Base-by-base conservation (phyloP, 2,888 invertebrate species). In the Pachliopta kotzebuea region DNA sequence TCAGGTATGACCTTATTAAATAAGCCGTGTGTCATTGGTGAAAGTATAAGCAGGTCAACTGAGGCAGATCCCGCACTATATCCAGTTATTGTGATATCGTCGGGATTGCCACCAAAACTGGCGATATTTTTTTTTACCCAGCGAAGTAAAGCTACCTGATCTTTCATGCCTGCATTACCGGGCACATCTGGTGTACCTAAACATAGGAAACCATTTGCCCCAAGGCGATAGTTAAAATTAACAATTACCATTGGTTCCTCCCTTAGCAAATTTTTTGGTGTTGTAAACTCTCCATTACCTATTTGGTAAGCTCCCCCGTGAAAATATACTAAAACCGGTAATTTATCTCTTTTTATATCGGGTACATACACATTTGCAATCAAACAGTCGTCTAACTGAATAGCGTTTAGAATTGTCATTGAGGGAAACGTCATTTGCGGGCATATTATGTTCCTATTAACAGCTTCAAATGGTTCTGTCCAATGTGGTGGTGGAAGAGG, bases 281-380 rank as follows among this genome's bases (percentile, higher is more conserved):
- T 61, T 2, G n/a, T 20, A 9, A 53, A 65, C 62, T 80, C 72
- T 2, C 86, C 84, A 42, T 68, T 72, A 6, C 87, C 88, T 2
- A 73, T 61, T 72, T 84, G 79, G 63, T 80, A 90, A 2, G 79
- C 86, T 4, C 92, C 91, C 21, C 90, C 90, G 63, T 92, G 92
- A 2, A 91, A 73, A 54, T 78, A 74, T 18, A 90, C 84, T 54
- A 89, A 68, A 0, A 91, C 91, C 3, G 91, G 83, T 18, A 77
- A 65, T 24, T 73, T 73, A 0, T 56, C 68, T 26, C 68, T 56
- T 14, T 72, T 65, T 6, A 72, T 76, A 18, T 74, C 68, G 11
- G 77, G 77, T 4, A 76, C 69, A 65, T 68, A 76, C 2, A 79
- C 62, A 24, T 74, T 77, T 0, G 71, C 71, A 18, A 77, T 66